phyloP scores from a whole-genome alignment of 2,888 invertebrate genomes.

The Tyria jacobaeae region DNA sequence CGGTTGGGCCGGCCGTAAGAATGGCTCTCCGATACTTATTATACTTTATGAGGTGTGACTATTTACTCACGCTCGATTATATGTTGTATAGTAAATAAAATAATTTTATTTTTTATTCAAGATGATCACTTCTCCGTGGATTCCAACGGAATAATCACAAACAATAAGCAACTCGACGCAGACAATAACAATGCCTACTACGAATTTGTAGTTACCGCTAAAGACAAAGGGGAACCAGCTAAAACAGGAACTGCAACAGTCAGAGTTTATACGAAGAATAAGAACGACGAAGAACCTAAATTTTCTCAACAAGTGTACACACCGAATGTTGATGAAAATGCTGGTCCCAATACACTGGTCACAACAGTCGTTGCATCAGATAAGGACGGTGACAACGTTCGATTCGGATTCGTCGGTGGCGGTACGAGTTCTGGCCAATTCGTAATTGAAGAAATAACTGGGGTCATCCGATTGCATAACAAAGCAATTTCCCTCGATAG shows the following conservation, averaged over 20 bases:
- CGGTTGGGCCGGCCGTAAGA: too few relatives aligned
- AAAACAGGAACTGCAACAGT: conserved; percentile 97
- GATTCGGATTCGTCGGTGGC: conserved; percentile 96
- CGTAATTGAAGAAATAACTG: conserved; percentile 97
- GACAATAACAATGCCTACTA: conserved; percentile 99
- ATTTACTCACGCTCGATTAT: neutral
- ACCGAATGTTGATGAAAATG: conserved; percentile 98
- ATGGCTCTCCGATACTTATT: too few relatives aligned
- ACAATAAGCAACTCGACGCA: conserved; percentile 97
- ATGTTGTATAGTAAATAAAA: neutral
- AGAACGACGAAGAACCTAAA: conserved; percentile 98
- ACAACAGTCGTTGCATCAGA: conserved; percentile 99
- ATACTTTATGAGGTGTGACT: too few relatives aligned
- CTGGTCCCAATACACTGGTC: conserved; percentile 97
- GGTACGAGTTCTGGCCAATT: conserved; percentile 96
- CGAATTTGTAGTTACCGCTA: conserved; percentile 97
- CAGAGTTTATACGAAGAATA: conserved; percentile 98
- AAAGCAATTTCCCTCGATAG: conserved; percentile 95
- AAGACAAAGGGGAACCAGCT: conserved; percentile 97
- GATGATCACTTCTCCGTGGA: conserved; percentile 98
- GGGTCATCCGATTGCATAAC: conserved; percentile 95
- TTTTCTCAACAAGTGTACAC: conserved; percentile 98
- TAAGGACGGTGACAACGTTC: conserved; percentile 98
- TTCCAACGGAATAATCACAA: conserved; percentile 96
- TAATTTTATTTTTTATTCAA: conserved; percentile 63